Base-by-base conservation (phyloP, 2,797 vertebrate genomes). In the Cryptoprocta ferox region DNA sequence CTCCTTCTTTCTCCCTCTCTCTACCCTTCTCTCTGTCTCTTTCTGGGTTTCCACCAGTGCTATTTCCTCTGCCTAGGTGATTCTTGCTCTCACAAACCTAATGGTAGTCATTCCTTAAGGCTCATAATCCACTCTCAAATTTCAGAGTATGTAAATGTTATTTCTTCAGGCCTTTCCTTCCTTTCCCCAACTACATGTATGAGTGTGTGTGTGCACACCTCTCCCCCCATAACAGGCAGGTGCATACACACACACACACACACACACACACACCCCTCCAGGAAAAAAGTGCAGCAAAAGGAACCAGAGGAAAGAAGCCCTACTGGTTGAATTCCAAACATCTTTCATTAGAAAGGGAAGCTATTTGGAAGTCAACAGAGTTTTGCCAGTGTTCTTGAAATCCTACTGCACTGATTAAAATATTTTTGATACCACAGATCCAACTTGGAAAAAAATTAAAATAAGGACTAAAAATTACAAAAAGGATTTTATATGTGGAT, bases 351-450 rank as follows among this genome's bases (percentile, higher is more conserved):
- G 45, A 76, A 89, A 83, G 11, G 26, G 21, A 94, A 76, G 8
- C 8, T 12, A 10, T 30, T 9, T 65, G n/a, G 63, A 73, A 85
- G 39, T 66, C 35, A 89, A 24, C 11, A 21, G 48, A 80, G 48
- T n/a, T 92, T 78, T 92, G 26, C 24, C 65, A 81, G 26, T 84
- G 73, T 92, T 28, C 32, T 76, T 76, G 83, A 91, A 93, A 91
- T 59, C 6, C 5, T 39, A 35, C 15, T 65, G 4, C 53, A 83
- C 14, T 53, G 53, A 87, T 39, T 37, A 63, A 92, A 66, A 61
- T 86, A 8, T 65, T 89, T 78, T 39, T 45, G 48, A 12, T 61
- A 53, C 4, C 37, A 50, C 2, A 59, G 18, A 68, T 50, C 13
- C 14, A 81, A 8, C 14, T 32, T 78, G 19, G 39, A 80, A 79